Conservation (phyloP, 2,888 invertebrate genomes). For the Sipha maydis region DNA sequence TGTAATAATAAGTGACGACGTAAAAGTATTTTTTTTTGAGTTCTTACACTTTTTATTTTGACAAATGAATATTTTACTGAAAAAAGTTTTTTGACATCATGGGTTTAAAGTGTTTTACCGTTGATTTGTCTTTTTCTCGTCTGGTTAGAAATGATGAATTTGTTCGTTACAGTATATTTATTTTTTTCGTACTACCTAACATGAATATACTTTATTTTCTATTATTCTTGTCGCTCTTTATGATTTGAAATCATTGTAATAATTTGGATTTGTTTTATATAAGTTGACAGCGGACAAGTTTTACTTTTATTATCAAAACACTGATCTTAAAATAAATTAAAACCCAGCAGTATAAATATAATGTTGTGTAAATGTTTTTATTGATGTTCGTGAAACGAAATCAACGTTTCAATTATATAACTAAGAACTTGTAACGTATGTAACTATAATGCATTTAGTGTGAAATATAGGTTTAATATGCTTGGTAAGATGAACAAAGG, state of each 20-base stretch:
- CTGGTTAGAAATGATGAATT: constrained; percentile 48
- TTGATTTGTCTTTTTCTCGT: constrained; percentile 49
- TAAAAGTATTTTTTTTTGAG: not conserved
- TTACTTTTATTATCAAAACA: not conserved
- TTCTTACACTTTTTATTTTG: constrained; percentile 22
- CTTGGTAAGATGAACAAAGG: no score
- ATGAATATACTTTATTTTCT: constrained; percentile 29
- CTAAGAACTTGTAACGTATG: no score
- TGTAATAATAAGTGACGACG: not conserved
- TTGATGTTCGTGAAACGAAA: no score
- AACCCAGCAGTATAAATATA: not conserved
- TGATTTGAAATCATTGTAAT: constrained; percentile 22
- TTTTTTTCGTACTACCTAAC: constrained; percentile 42
- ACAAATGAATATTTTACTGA: constrained; percentile 41
- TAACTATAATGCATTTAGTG: no score
- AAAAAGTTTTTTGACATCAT: constrained; percentile 24
- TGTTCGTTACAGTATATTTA: constrained; percentile 20
- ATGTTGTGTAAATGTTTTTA: no score
- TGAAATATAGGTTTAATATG: no score
- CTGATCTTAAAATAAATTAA: not conserved
- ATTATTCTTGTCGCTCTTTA: constrained; percentile 3
- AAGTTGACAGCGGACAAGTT: constrained; percentile 10
- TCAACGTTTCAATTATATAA: no score
- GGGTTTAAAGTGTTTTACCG: constrained; percentile 55
- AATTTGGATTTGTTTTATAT: constrained; percentile 24